Percentiles rank a stretch among this genome's conserved stretches.
Conservation (phyloP, 2,113 vertebrate species). For the Tychaedon coryphoeus region DNA sequence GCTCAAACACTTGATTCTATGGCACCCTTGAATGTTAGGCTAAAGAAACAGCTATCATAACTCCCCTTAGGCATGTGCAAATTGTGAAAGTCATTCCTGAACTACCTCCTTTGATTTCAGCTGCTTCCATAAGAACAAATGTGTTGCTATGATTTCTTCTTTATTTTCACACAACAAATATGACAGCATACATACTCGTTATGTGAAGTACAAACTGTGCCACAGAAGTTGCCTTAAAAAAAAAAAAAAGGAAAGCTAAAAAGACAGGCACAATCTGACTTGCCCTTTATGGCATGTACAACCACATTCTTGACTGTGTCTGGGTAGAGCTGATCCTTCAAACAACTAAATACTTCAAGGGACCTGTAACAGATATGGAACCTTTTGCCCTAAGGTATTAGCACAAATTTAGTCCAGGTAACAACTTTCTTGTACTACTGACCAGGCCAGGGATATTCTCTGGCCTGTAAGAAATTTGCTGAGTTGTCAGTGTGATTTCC, state of each 20-base stretch:
- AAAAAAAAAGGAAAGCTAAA: not conserved
- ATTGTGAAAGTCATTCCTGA: conserved; percentile 1
- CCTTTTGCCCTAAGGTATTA: conserved; percentile 4
- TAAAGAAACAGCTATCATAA: not conserved
- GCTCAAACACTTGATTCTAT: not conserved
- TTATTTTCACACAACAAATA: not conserved
- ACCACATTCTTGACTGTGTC: not conserved
- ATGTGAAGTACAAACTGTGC: not conserved
- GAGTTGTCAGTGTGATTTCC: not conserved
- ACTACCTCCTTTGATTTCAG: not conserved
- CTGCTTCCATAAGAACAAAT: not conserved
- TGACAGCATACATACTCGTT: not conserved
- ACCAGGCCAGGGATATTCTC: not conserved
- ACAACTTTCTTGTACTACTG: not conserved
- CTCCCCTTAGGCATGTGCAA: not conserved
- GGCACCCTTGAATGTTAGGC: not conserved
- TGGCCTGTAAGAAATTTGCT: not conserved
- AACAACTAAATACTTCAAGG: not conserved
- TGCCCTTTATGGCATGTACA: not conserved
- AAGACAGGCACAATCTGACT: not conserved
- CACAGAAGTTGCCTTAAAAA: not conserved
- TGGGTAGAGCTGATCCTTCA: not conserved
- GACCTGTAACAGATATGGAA: not conserved
- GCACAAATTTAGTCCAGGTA: not conserved
- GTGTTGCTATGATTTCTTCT: not conserved